Evolutionary conservation across 1,140 invertebrate genomes (phyloP).

Genomic region (Anastrepha obliqua): DNA sequence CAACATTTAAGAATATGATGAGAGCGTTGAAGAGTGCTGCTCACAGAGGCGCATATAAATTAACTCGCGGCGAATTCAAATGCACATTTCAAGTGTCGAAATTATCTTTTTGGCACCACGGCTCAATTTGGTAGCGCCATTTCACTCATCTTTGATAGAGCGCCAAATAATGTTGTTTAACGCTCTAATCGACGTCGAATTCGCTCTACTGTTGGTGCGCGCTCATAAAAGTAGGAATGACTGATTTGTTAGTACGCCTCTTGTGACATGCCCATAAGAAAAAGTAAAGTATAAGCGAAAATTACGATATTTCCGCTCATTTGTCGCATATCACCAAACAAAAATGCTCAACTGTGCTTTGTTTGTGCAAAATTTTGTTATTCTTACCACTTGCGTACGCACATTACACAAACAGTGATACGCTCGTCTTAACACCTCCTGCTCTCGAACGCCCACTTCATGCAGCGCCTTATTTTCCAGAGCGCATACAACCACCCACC

Average conservation of each 20-base stretch:
- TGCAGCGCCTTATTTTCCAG: neutral
- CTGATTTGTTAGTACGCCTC: slow-evolving; percentile 74
- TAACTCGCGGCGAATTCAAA: neutral
- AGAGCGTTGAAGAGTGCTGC: neutral
- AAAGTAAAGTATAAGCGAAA: neutral
- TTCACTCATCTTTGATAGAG: neutral
- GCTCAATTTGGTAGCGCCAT: neutral
- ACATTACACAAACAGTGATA: neutral
- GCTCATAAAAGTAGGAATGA: slow-evolving; percentile 63
- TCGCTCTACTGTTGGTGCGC: neutral
- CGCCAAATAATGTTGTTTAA: too few relatives aligned
- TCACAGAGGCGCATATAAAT: neutral
- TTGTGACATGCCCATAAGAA: slow-evolving; percentile 71
- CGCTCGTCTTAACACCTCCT: neutral
- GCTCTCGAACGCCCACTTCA: neutral
- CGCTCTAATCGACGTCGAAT: neutral
- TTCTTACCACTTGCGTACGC: neutral
- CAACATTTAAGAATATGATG: neutral
- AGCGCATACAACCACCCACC: neutral
- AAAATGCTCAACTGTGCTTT: neutral
- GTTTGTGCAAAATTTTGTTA: neutral
- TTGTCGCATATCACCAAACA: neutral
- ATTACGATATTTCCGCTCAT: neutral
- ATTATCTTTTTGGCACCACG: neutral
- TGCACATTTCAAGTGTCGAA: neutral